Evolutionary conservation across 2,113 vertebrate species (phyloP), one percentile per base, ranked within the genome.

Genomic region (Paramormyrops kingsleyae): DNA sequence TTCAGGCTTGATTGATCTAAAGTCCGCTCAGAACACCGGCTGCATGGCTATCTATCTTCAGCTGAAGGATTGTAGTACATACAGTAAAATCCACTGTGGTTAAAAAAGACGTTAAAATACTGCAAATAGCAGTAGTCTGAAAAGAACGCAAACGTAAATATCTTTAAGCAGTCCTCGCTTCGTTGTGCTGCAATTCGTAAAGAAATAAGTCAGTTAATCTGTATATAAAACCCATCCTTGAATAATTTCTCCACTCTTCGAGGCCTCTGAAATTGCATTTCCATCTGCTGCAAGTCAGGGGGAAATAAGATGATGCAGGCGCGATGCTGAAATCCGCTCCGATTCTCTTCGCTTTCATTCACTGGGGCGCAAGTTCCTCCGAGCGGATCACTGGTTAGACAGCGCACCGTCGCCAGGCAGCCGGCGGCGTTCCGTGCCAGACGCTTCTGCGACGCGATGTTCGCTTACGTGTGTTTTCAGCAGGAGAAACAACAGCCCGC

Each of bases 391-490:
- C 53, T 56, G 53, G 53, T 56, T 56, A 56, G 53, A 24, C 53
- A 21, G 53, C 19, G 5, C 19, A 56, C 19, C 53, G 53, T 56
- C 53, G 53, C 17, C 59, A 42, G n/a, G 59, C 59, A n/a, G 59
- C 59, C 62, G 3, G 62, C n/a, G 10, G 10, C 59, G n/a, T 77
- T 92, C 88, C 62, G 87, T 46, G 27, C 87, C 77, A 70, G n/a
- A 70, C 47, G 87, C 27, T 90, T 90, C 90, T 80, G 92, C 89
- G 90, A 92, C 49, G 49, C 88, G 62, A 52, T n/a, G 24, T 13
- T 88, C 90, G 83, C 89, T 91, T 92, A 91, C 89, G 90, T 89
- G 91, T 83, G 50, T 87, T 85, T 91, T 83, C 88, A 46, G 46
- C 42, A 56, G 66, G 7, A 88, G 89, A 84, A 17, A 53, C 89